These are phyloP conservation scores for Sceloporus undulatus DNA, from an alignment of 2,113 vertebrate genomes.

Conservation along the genomic window DNA sequence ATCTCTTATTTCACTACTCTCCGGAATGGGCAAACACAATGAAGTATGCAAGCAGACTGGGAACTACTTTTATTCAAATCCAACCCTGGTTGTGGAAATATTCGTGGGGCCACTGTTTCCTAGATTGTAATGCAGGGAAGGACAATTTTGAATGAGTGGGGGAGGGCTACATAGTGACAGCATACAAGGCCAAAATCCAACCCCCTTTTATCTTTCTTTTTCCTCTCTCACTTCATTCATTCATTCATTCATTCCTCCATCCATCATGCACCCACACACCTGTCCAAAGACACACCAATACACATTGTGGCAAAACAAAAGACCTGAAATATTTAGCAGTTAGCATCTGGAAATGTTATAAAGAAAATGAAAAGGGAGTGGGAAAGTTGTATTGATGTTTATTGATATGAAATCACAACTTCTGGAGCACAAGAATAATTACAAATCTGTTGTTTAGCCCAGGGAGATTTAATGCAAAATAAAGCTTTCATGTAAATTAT, in stretches of 20 bases:
- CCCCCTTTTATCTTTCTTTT: not conserved
- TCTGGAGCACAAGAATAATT: not conserved
- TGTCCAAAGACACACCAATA: not conserved
- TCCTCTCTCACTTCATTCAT: not conserved
- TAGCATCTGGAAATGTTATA: not conserved
- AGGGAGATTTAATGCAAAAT: constrained; percentile 17
- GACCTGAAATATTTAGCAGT: not conserved
- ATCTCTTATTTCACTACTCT: too few species aligned
- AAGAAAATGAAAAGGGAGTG: not conserved
- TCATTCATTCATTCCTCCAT: not conserved
- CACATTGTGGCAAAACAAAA: not conserved
- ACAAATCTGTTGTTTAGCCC: not conserved
- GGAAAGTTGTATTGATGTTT: not conserved
- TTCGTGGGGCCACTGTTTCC: too few species aligned
- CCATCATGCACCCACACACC: not conserved
- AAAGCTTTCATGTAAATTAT: constrained; percentile 23
- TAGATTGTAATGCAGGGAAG: too few species aligned
- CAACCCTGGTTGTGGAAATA: not conserved
- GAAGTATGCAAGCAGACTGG: too few species aligned
- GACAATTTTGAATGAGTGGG: too few species aligned
- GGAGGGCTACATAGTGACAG: too few species aligned
- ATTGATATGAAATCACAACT: not conserved
- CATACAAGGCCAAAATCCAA: not conserved
- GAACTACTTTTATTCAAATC: not conserved
- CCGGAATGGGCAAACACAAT: too few species aligned